Conservation (phyloP, 2,888 invertebrate species). For the Agrochola macilenta region DNA sequence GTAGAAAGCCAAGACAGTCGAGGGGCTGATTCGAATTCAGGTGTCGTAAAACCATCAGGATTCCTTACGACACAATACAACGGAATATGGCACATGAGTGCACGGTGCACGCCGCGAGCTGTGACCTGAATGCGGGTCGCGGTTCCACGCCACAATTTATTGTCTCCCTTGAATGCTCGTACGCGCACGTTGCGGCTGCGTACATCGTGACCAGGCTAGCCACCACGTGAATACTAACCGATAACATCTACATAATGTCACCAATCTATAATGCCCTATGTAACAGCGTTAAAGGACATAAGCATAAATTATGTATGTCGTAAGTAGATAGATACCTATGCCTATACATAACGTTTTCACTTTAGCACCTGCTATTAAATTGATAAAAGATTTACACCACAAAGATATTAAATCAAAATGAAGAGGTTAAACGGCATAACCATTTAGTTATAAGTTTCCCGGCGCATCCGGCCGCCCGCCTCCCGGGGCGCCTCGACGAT, state of each 20-base stretch:
- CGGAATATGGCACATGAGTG: constrained; percentile 63
- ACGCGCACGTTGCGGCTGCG: constrained; percentile 74
- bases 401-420: constrained; percentile 41
- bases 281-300: constrained; percentile 42
- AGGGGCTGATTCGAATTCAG: constrained; percentile 50
- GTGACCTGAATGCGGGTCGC: constrained; percentile 81
- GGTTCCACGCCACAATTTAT: constrained; percentile 82
- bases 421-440: constrained; percentile 52
- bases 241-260: constrained; percentile 60
- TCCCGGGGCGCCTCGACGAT: constrained; percentile 49
- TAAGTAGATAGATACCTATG: background rate
- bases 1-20: background rate
- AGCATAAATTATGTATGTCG: constrained; percentile 18
- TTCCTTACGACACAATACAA: constrained; percentile 55
- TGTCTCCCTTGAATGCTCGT: constrained; percentile 77
- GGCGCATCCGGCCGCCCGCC: constrained; percentile 62
- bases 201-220: constrained; percentile 64
- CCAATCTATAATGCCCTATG: constrained; percentile 37
- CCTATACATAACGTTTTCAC: constrained; percentile 20
- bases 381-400: constrained; percentile 24
- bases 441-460: constrained; percentile 60
- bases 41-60: constrained; percentile 65
- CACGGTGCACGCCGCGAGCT: constrained; percentile 60
- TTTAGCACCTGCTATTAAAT: constrained; percentile 35
- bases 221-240: constrained; percentile 64